A percentile compares a stretch with the other conserved stretches of the same genome.
These are phyloP conservation scores for Pollenia angustigena DNA, from an alignment of 2,888 invertebrate genomes.

Conservation along the genomic window DNA sequence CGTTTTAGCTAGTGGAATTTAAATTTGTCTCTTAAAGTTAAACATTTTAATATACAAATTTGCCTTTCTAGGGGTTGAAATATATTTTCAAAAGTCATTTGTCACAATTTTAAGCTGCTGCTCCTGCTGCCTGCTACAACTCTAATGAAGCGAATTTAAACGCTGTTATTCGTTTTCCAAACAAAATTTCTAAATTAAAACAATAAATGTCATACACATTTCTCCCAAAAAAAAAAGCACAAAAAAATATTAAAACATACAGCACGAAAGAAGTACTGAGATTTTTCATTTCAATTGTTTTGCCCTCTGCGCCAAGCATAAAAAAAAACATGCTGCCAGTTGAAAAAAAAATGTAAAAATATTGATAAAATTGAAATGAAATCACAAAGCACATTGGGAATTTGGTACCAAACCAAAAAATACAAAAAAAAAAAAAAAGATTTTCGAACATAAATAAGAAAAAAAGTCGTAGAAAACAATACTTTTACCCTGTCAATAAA, in stretches of 20 bases:
- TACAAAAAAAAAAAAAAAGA: slow-evolving; percentile 11
- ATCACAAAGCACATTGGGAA: slow-evolving; percentile 37
- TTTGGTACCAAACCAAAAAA: slow-evolving; percentile 1
- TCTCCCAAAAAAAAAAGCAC: slow-evolving; percentile 17
- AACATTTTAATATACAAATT: background rate
- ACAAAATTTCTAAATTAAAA: slow-evolving; percentile 66
- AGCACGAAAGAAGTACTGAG: slow-evolving; percentile 22
- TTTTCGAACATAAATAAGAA: background rate
- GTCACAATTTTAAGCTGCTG: slow-evolving; percentile 52
- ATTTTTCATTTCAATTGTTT: slow-evolving; percentile 49
- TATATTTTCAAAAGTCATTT: slow-evolving; percentile 43
- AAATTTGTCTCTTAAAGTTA: too few species aligned
- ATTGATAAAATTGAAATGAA: slow-evolving; percentile 58
- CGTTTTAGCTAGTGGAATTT: too few species aligned
- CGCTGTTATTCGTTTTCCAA: background rate
- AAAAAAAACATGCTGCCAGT: slow-evolving; percentile 7
- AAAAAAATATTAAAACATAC: slow-evolving; percentile 15
- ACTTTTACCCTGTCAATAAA: slow-evolving; percentile 72
- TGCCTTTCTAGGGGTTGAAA: background rate
- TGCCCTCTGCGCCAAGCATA: slow-evolving; percentile 36
- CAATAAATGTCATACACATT: slow-evolving; percentile 71
- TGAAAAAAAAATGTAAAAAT: slow-evolving; percentile 23
- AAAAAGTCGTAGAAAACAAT: slow-evolving; percentile 66
- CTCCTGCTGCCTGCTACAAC: slow-evolving; percentile 19
- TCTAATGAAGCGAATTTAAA: slow-evolving; percentile 39